Conservation (phyloP, 2,113 vertebrate species). For the Tachycineta bicolor region DNA sequence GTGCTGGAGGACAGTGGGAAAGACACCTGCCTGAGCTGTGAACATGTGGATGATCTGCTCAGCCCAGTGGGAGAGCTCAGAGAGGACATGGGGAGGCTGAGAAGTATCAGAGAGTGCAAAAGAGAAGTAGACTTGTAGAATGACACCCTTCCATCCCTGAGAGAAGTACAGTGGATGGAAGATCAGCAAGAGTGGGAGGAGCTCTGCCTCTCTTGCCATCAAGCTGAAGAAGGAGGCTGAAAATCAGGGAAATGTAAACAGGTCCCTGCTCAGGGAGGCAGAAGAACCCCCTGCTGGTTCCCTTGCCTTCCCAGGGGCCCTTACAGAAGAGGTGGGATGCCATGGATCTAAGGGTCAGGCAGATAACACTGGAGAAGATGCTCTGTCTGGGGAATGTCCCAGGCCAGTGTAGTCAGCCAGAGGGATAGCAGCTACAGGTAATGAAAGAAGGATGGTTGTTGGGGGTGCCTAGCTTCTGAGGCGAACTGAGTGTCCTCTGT, state of each 20-base stretch:
- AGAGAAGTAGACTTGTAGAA: neutral
- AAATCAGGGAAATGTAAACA: neutral
- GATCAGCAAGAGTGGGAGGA: neutral
- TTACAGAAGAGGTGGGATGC: neutral
- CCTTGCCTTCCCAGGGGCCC: neutral
- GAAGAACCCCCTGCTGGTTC: neutral
- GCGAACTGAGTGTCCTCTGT: neutral
- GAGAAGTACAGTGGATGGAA: neutral
- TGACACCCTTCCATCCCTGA: neutral
- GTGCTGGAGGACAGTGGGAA: neutral
- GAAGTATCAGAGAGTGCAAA: neutral
- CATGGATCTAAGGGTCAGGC: neutral
- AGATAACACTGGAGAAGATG: neutral
- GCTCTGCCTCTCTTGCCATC: fast-evolving
- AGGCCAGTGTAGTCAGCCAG: neutral
- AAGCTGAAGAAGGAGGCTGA: neutral
- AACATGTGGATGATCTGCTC: neutral
- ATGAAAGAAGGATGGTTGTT: neutral
- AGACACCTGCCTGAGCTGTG: neutral
- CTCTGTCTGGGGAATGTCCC: neutral
- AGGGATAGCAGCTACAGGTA: neutral
- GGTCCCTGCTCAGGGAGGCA: neutral
- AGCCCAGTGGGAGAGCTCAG: neutral
- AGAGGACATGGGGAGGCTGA: neutral
- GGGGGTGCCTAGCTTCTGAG: neutral